A percentile compares a stretch with the other conserved stretches of the same genome.
Conservation (phyloP, 2,888 invertebrate genomes). For the Heteromurus nitidus region DNA sequence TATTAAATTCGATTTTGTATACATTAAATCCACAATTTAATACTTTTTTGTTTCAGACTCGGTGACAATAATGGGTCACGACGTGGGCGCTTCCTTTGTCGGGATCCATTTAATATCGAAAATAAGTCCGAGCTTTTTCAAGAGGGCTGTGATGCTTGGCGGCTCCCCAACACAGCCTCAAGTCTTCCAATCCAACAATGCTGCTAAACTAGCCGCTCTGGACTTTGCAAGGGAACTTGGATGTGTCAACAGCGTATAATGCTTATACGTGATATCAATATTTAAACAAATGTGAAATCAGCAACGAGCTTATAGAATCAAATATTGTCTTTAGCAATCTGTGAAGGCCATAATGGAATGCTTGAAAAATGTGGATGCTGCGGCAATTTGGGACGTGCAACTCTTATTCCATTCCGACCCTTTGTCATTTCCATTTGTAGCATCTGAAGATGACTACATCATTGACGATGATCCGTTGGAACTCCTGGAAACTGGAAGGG, state of each 20-base stretch:
- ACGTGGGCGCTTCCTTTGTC: conserved; percentile 57
- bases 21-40: background rate
- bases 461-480: conserved; percentile 34
- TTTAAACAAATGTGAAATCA: background rate
- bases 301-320: background rate
- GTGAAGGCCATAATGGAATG: conserved; percentile 46
- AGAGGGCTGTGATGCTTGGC: conserved; percentile 54
- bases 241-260: conserved; percentile 17
- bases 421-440: conserved; percentile 44
- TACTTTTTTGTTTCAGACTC: conserved; percentile 32
- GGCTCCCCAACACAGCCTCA: conserved; percentile 43
- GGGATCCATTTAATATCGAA: conserved; percentile 58
- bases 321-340: background rate
- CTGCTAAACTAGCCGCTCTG: background rate
- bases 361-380: conserved; percentile 37
- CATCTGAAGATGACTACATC: conserved; percentile 51
- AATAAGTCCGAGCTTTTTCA: conserved; percentile 47
- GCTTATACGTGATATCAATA: background rate
- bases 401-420: background rate
- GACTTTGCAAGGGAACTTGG: conserved; percentile 37
- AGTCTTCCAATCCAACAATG: background rate
- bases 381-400: conserved; percentile 27
- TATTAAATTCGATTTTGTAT: background rate
- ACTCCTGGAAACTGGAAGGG: conserved; percentile 41
- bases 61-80: conserved; percentile 67